Percentiles rank a stretch among this genome's conserved stretches.
Conservation (phyloP, 2,797 vertebrate species). For the Pseudochaenichthys georgianus region DNA sequence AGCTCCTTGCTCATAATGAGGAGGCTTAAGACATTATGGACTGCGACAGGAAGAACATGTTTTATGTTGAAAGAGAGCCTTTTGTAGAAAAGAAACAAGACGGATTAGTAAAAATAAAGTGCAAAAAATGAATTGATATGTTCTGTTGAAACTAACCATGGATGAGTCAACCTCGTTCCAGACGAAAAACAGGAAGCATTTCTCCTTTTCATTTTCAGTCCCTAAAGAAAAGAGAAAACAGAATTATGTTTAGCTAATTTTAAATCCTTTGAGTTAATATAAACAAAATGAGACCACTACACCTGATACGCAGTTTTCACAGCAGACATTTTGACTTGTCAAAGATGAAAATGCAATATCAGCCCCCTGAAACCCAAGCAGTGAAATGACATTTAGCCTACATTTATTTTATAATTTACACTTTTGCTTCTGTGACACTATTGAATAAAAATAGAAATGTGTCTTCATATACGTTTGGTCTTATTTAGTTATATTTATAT, state of each 20-base stretch:
- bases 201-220: not conserved
- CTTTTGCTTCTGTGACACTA: not conserved
- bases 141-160: not conserved
- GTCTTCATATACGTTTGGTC: too few relatives aligned
- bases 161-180: not conserved
- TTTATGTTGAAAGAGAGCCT: not conserved
- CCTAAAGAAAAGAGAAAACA: not conserved
- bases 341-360: not conserved
- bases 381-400: not conserved
- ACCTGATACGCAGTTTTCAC: not conserved
- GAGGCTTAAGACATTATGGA: not conserved
- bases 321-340: not conserved
- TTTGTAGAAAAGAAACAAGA: too few relatives aligned
- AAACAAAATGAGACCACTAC: not conserved
- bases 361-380: not conserved
- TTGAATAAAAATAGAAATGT: too few relatives aligned
- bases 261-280: too few relatives aligned
- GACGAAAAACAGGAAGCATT: not conserved
- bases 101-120: not conserved
- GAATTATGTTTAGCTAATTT: too few relatives aligned
- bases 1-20: too few relatives aligned
- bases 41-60: not conserved
- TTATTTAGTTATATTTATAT: too few relatives aligned
- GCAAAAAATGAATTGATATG: not conserved
- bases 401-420: not conserved